phyloP scores from a whole-genome alignment of 2,113 vertebrate species.

The Pelmatolapia mariae region DNA sequence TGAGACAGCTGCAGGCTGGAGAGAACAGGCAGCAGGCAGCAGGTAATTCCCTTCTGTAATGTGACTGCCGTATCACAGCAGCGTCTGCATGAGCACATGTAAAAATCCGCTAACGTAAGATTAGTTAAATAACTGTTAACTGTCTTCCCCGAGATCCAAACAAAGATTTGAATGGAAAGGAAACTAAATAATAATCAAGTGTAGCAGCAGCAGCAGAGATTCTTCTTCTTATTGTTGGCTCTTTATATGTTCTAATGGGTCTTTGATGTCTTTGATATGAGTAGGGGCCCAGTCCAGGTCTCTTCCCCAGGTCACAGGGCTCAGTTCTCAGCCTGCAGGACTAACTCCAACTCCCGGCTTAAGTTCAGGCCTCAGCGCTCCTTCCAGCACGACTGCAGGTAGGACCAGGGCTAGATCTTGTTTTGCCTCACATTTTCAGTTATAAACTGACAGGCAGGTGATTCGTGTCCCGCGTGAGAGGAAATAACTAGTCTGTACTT shows the following conservation, averaged over 20 bases:
- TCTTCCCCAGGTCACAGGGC: background rate
- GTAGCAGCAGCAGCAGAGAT: background rate
- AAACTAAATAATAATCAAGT: background rate
- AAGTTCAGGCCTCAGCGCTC: background rate
- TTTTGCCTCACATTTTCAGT: background rate
- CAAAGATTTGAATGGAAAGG: background rate
- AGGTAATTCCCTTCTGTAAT: conserved; percentile 3
- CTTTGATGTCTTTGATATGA: background rate
- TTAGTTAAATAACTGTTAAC: background rate
- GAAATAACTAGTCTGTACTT: background rate
- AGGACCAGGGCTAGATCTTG: background rate
- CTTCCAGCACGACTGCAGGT: conserved; percentile 23
- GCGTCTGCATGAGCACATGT: background rate
- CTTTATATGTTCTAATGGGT: background rate
- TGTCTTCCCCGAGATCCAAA: background rate
- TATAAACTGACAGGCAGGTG: background rate
- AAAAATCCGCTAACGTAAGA: background rate
- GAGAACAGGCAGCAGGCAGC: conserved; percentile 7
- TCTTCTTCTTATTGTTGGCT: background rate
- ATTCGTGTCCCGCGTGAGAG: background rate
- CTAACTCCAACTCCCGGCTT: conserved; percentile 1
- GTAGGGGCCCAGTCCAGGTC: conserved; percentile 17
- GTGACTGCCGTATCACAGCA: background rate
- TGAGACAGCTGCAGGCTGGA: conserved; percentile 75
- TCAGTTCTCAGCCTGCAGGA: conserved; percentile 16